Conservation (phyloP, 1,140 invertebrate genomes). For the Drosophila biarmipes region DNA sequence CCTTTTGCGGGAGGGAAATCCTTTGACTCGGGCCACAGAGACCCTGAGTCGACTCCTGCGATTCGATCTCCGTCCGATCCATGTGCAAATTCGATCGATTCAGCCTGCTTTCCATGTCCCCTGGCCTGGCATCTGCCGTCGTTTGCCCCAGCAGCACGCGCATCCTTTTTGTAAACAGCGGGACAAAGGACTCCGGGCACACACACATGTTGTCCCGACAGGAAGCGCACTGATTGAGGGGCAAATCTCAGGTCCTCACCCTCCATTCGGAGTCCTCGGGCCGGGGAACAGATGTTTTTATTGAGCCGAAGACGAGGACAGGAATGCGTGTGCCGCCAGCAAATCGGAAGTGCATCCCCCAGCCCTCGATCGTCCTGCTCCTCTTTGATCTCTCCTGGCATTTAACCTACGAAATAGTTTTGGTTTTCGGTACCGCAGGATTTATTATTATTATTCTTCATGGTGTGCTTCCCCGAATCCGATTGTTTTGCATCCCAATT, state of each 20-base stretch:
- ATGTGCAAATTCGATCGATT: constrained; percentile 71
- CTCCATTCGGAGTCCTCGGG: constrained; percentile 9
- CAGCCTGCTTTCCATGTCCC: constrained; percentile 40
- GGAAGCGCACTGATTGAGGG: constrained; percentile 81
- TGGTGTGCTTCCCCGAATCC: constrained; percentile 27
- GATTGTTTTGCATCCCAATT: constrained; percentile 49
- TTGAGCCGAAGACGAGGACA: constrained; percentile 28
- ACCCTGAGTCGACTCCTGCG: constrained; percentile 6
- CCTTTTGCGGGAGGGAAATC: constrained; percentile 24
- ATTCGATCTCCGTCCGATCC: constrained; percentile 36
- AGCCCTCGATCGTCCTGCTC: constrained; percentile 7
- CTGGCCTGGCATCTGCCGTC: constrained; percentile 54
- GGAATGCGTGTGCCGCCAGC: constrained; percentile 60
- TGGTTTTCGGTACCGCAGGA: constrained; percentile 37
- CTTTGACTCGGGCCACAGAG: constrained; percentile 44
- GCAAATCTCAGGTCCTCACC: constrained; percentile 52
- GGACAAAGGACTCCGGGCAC: constrained; percentile 34
- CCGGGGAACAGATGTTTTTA: constrained; percentile 75
- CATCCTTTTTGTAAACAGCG: constrained; percentile 64
- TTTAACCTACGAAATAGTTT: constrained; percentile 53
- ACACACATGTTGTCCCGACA: constrained; percentile 64
- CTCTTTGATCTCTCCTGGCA: constrained; percentile 43
- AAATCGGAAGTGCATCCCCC: constrained; percentile 61
- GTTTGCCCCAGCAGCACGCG: constrained; percentile 55
- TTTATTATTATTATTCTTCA: constrained; percentile 49